A percentile compares a stretch with the other conserved stretches of the same genome.
Evolutionary conservation across 2,113 vertebrate species (phyloP).

Genomic region (Caracal caracal): DNA sequence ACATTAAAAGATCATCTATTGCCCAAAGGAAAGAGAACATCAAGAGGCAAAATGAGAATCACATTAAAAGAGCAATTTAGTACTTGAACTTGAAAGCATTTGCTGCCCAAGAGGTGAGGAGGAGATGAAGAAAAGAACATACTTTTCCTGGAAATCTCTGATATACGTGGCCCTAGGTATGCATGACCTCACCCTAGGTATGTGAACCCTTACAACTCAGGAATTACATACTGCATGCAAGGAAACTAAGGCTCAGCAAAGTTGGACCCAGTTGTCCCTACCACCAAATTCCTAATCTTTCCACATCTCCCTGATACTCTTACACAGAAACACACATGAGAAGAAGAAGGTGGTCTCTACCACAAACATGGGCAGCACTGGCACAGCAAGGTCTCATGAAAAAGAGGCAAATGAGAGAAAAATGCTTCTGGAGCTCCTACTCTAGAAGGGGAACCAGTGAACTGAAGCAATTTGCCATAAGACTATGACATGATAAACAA

Average conservation of each 20-base stretch:
- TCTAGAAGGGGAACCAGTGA: not conserved
- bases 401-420: not conserved
- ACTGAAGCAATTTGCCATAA: not conserved
- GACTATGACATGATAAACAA: not conserved
- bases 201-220: not conserved
- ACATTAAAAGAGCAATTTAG: not conserved
- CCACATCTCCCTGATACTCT: not conserved
- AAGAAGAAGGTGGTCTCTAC: not conserved
- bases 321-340: not conserved
- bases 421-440: not conserved
- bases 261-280: not conserved
- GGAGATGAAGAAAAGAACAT: not conserved
- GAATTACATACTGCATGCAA: not conserved
- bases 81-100: not conserved
- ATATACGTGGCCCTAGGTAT: accelerated
- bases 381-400: not conserved
- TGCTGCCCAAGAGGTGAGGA: not conserved
- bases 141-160: not conserved
- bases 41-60: not conserved
- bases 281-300: not conserved
- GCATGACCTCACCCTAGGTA: not conserved
- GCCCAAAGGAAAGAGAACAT: not conserved
- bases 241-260: not conserved
- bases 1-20: not conserved
- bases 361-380: not conserved